Evolutionary conservation across 2,113 vertebrate species (phyloP).

Genomic region (Oreotrochilus melanogaster): DNA sequence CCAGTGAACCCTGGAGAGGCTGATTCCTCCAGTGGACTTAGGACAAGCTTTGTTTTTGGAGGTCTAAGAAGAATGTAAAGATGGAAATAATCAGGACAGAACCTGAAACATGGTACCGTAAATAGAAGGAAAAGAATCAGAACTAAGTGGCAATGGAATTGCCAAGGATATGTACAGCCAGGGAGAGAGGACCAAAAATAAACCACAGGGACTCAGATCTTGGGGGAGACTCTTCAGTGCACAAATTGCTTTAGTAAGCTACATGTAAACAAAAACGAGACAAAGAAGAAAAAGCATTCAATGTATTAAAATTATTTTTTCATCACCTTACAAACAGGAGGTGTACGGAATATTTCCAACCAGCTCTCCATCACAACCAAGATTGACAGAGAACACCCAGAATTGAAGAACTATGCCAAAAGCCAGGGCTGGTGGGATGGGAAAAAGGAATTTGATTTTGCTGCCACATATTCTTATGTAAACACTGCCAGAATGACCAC

Average conservation of each 20-base stretch:
- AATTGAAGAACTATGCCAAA: conserved; percentile 85
- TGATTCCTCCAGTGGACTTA: neutral
- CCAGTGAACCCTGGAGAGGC: neutral
- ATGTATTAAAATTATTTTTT: neutral
- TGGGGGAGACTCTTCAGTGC: neutral
- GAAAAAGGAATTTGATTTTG: conserved; percentile 88
- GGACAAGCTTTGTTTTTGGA: neutral
- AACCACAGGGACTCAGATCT: neutral
- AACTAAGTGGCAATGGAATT: neutral
- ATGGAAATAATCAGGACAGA: neutral
- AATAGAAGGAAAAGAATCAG: neutral
- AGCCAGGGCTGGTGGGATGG: conserved; percentile 92
- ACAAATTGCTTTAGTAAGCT: neutral
- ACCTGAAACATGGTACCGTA: neutral
- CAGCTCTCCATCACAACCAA: conserved; percentile 91
- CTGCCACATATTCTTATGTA: conserved; percentile 85
- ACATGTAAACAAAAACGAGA: neutral
- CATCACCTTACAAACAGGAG: conserved; percentile 73
- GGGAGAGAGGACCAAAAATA: neutral
- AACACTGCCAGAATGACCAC: conserved; percentile 87
- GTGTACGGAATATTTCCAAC: conserved; percentile 94
- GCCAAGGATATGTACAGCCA: neutral
- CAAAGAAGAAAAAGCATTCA: neutral
- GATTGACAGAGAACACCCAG: conserved; percentile 90
- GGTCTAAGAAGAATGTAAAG: neutral